These are phyloP conservation scores for Laterallus jamaicensis DNA, from an alignment of 2,113 vertebrate genomes.

Conservation along the genomic window DNA sequence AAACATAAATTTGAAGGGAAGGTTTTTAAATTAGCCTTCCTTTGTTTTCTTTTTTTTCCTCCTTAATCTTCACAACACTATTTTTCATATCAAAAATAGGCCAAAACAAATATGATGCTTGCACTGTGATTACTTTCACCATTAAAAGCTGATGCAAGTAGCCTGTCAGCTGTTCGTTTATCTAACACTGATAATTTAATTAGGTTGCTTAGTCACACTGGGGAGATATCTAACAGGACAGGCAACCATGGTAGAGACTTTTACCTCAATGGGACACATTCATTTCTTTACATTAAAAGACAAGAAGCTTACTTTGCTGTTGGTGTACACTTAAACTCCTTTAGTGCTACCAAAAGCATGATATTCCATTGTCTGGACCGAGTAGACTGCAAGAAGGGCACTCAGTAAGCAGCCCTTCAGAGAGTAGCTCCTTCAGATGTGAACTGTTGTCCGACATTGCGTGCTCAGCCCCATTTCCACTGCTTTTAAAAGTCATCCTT, in stretches of 20 bases:
- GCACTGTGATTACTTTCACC: not conserved
- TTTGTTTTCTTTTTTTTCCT: not conserved
- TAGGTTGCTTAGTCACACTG: not conserved
- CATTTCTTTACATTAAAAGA: not conserved
- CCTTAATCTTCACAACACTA: not conserved
- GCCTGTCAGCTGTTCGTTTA: not conserved
- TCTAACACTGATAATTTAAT: not conserved
- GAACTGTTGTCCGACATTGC: not conserved
- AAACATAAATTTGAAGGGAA: not conserved
- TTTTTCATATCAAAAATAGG: not conserved
- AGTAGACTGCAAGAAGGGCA: not conserved
- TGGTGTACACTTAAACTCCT: not conserved
- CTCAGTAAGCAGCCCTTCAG: not conserved
- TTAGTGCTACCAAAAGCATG: not conserved
- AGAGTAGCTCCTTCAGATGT: not conserved
- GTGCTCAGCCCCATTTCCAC: not conserved
- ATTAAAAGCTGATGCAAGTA: not conserved
- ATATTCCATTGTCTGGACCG: not conserved
- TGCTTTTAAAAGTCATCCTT: not conserved
- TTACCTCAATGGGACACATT: not conserved
- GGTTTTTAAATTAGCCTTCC: not conserved
- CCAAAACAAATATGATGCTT: too few relatives aligned
- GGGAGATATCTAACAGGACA: not conserved
- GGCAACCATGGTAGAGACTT: not conserved
- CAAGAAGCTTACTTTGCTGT: not conserved